Conservation (phyloP, 1,140 invertebrate genomes). For the Octopus sinensis region DNA sequence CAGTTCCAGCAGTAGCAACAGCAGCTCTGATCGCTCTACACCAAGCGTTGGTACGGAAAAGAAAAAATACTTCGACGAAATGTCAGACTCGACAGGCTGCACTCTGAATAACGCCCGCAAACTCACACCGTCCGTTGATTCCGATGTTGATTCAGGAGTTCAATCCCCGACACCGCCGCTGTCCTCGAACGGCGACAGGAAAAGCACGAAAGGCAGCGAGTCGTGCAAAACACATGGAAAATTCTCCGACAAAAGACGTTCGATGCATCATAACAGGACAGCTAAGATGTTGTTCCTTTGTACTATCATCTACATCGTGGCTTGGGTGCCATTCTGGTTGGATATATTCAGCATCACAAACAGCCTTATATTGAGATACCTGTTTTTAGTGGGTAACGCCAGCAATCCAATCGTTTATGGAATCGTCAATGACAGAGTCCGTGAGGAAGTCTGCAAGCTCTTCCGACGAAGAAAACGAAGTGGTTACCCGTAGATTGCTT, state of each 20-base stretch:
- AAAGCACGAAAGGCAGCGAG: not conserved
- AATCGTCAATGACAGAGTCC: slow-evolving; percentile 39
- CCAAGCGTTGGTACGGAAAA: not conserved
- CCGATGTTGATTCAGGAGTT: not conserved
- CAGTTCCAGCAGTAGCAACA: not conserved
- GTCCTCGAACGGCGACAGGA: not conserved
- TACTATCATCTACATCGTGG: slow-evolving; percentile 42
- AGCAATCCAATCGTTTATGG: slow-evolving; percentile 46
- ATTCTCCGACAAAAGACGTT: slow-evolving; percentile 17
- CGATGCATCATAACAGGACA: slow-evolving; percentile 31
- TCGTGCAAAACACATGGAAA: slow-evolving; percentile 7
- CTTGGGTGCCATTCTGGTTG: slow-evolving; percentile 48
- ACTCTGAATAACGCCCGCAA: not conserved
- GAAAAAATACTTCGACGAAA: not conserved
- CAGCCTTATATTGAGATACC: slow-evolving; percentile 36
- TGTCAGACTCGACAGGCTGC: not conserved
- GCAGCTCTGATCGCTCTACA: not conserved
- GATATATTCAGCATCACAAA: slow-evolving; percentile 40
- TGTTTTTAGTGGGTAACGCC: slow-evolving; percentile 43
- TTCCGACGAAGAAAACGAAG: slow-evolving; percentile 5
- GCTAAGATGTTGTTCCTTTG: slow-evolving; percentile 47
- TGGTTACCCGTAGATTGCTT: not conserved
- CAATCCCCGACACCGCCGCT: not conserved
- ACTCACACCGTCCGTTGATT: not conserved
- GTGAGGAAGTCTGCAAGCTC: slow-evolving; percentile 28